phyloP scores from a whole-genome alignment of 1,140 invertebrate genomes.

The Ptiloglossa arizonensis region DNA sequence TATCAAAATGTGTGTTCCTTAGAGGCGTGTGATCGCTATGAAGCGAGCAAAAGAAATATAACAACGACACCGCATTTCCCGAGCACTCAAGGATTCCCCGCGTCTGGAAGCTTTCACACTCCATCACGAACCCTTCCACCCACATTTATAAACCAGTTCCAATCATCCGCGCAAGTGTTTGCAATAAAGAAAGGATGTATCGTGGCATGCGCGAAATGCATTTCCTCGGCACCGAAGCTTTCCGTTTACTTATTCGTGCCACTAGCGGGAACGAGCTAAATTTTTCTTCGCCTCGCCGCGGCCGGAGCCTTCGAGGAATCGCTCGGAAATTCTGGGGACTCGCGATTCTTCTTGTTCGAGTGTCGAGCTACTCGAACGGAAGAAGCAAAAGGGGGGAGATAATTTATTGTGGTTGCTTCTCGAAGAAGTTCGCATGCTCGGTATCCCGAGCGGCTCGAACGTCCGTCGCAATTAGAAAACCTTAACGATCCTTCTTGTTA shows the following conservation, averaged over 20 bases:
- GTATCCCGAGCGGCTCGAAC: not conserved
- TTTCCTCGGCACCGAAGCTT: not conserved
- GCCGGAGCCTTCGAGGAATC: conserved; percentile 4
- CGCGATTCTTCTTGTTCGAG: conserved; percentile 22
- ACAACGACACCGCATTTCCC: too few relatives aligned
- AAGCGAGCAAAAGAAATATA: too few relatives aligned
- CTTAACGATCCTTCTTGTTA: conserved; percentile 21
- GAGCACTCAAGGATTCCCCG: not conserved
- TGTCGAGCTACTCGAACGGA: not conserved
- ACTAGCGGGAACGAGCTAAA: conserved; percentile 3
- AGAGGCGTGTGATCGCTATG: too few relatives aligned
- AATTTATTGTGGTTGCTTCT: conserved; percentile 1
- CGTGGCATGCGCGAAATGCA: conserved; percentile 16
- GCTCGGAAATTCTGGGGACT: conserved; percentile 4
- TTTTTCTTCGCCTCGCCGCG: conserved; percentile 20
- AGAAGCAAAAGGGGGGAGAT: conserved; percentile 1
- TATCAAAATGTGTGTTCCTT: too few relatives aligned
- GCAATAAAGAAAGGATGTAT: conserved; percentile 4
- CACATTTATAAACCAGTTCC: conserved; percentile 4
- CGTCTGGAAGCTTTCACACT: not conserved
- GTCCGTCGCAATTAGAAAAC: conserved; percentile 22
- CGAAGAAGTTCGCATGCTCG: not conserved
- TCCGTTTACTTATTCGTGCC: conserved; percentile 7
- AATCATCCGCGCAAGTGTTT: conserved; percentile 11
- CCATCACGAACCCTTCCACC: not conserved